A percentile compares a stretch with the other conserved stretches of the same genome.
Conservation (phyloP, 92 coral and sea anemone species). For the Epizoanthus scotinus region DNA sequence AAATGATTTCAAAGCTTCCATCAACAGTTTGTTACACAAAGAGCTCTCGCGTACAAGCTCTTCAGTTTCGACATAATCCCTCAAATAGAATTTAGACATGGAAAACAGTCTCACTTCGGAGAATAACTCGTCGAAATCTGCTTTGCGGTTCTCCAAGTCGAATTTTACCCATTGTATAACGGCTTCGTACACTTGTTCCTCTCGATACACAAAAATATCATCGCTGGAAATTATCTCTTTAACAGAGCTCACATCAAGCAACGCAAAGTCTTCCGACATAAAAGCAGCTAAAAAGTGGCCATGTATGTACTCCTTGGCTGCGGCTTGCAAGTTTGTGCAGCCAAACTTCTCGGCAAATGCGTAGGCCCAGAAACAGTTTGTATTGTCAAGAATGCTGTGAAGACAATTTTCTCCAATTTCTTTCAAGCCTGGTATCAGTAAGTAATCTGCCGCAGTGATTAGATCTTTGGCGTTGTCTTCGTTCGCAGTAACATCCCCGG, state of each 20-base stretch:
- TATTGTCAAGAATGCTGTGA: conserved; percentile 27
- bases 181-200: conserved; percentile 71
- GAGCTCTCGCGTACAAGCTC: conserved; percentile 51
- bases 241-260: conserved; percentile 39
- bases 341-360: conserved; percentile 51
- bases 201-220: conserved; percentile 51
- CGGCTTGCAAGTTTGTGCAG: conserved; percentile 49
- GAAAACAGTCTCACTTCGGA: conserved; percentile 58
- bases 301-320: conserved; percentile 45
- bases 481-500: conserved; percentile 49
- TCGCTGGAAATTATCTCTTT: conserved; percentile 55
- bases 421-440: conserved; percentile 57
- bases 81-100: conserved; percentile 56
- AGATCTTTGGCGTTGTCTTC: conserved; percentile 65
- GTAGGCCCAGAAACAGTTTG: conserved; percentile 53
- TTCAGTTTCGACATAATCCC: conserved; percentile 51
- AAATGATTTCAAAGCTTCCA: conserved; percentile 47
- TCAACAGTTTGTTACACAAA: conserved; percentile 43
- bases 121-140: conserved; percentile 57
- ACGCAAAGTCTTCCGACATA: conserved; percentile 46
- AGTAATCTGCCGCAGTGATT: conserved; percentile 57
- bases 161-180: conserved; percentile 68
- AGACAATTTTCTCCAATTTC: conserved; percentile 46
- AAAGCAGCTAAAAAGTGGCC: conserved; percentile 51
- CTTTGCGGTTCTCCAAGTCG: conserved; percentile 51